Evolutionary conservation across 2,113 vertebrate species (phyloP).

Genomic region (Colinus virginianus): DNA sequence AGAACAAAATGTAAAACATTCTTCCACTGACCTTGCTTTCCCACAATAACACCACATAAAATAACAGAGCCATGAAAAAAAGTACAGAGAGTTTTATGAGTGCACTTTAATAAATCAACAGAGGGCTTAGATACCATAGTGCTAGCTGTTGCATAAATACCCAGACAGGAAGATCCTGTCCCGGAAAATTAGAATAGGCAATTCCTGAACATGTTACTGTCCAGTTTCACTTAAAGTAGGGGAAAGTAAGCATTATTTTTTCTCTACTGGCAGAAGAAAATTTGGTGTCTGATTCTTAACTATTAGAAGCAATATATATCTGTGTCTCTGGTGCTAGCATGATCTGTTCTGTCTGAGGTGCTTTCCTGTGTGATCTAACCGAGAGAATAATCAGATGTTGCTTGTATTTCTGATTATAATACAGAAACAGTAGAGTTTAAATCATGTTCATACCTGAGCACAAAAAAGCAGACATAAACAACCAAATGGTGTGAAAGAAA

Average conservation of each 20-base stretch:
- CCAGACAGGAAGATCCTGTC: conserved; percentile 58
- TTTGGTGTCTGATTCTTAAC: not conserved
- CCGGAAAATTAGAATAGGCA: conserved; percentile 59
- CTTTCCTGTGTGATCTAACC: not conserved
- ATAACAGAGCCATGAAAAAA: conserved; percentile 38
- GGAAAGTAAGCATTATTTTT: conserved; percentile 21
- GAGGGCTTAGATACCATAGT: conserved; percentile 41
- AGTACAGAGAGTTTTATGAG: conserved; percentile 31
- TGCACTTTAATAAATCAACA: conserved; percentile 66
- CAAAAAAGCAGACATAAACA: not conserved
- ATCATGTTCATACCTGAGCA: not conserved
- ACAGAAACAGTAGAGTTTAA: not conserved
- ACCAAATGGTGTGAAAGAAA: not conserved
- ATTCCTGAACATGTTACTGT: conserved; percentile 55
- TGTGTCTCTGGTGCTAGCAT: not conserved
- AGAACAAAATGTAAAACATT: conserved; percentile 66
- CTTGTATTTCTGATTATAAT: not conserved
- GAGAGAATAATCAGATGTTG: not conserved
- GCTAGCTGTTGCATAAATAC: conserved; percentile 52
- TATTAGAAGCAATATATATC: not conserved
- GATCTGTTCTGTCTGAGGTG: not conserved
- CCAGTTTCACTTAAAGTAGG: not conserved
- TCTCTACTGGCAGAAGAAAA: not conserved
- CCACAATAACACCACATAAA: conserved; percentile 67
- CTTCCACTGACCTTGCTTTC: conserved; percentile 52